Evolutionary conservation across 2,888 invertebrate genomes (phyloP), one percentile per base, ranked within the genome.

Genomic region (Sylvicola cinctus): DNA sequence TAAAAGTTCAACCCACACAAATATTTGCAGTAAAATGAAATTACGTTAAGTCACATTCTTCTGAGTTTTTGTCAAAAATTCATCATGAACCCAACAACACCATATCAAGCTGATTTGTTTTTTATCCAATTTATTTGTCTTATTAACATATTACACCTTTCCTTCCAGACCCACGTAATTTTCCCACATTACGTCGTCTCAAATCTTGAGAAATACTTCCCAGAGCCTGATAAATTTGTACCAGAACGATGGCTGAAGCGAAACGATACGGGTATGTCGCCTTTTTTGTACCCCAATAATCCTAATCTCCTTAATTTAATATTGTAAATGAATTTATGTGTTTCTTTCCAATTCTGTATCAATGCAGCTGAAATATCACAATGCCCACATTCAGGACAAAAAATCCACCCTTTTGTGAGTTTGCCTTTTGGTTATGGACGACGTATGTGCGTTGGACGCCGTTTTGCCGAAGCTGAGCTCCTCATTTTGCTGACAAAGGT

Each of bases 401-500:
- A 68, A 63, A 72, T 74, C 37, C 76, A 78, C 55, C 77, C 76
- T 17, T 79, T 75, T 50, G 73, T 74, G 1, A 70, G 74, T 34
- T 61, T 79, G 39, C 78, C 79, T 10, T 79, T 79, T 54, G 79
- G 79, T 6, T 77, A 72, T 50, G 79, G 79, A 2, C 63, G 77
- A 36, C 62, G 79, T 41, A 77, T 76, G 62, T 80, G 79, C 53
- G 62, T 79, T 45, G 83, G 83, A 32, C 68, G 77, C 45, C 61
- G 83, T 47, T 79, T 83, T 54, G 81, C 83, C 13, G 81, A 83
- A 58, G 73, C 74, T 33, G 81, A 83, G 55, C 55, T 83, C 44
- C 73, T 77, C 46, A 69, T 75, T 41, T 54, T 78, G 44, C 50
- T 78, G 31, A 71, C 76, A n/a, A 77, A 76, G 67, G 77, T 76